These are phyloP conservation scores for Patiria miniata DNA, from an alignment of 35 echinoderm and acorn worm genomes.

Conservation along the genomic window DNA sequence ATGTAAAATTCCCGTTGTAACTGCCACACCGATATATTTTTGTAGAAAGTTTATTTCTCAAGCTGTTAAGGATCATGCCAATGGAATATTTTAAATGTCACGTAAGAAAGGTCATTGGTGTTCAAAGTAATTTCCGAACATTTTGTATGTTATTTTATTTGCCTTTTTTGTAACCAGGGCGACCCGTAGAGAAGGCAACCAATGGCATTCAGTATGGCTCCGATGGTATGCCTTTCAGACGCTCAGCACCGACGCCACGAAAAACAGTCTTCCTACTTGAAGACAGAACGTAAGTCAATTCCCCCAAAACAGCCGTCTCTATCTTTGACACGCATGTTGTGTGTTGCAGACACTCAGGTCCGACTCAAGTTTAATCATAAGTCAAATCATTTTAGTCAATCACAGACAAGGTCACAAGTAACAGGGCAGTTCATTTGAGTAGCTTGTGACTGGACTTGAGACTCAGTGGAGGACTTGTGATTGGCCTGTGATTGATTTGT, in stretches of 20 bases:
- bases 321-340: not conserved
- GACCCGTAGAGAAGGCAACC: constrained; percentile 52
- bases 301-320: not conserved
- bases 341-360: not conserved
- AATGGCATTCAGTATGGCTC: constrained; percentile 82
- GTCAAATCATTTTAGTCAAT: not conserved
- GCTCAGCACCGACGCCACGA: constrained; percentile 35
- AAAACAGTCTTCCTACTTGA: constrained; percentile 82
- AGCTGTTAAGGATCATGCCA: too few relatives aligned
- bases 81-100: too few relatives aligned
- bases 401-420: too few relatives aligned
- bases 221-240: constrained; percentile 28
- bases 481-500: too few relatives aligned
- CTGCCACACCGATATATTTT: too few relatives aligned
- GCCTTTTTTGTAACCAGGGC: constrained; percentile 36
- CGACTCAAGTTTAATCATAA: not conserved
- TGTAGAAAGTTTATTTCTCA: too few relatives aligned
- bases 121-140: too few relatives aligned
- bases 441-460: too few relatives aligned
- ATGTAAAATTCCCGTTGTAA: too few relatives aligned
- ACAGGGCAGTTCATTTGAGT: too few relatives aligned
- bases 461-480: too few relatives aligned
- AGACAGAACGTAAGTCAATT: constrained; percentile 84
- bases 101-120: too few relatives aligned
- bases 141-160: not conserved